Base-by-base conservation (phyloP, 2,888 invertebrate genomes). In the Zaprionus bogoriensis region DNA sequence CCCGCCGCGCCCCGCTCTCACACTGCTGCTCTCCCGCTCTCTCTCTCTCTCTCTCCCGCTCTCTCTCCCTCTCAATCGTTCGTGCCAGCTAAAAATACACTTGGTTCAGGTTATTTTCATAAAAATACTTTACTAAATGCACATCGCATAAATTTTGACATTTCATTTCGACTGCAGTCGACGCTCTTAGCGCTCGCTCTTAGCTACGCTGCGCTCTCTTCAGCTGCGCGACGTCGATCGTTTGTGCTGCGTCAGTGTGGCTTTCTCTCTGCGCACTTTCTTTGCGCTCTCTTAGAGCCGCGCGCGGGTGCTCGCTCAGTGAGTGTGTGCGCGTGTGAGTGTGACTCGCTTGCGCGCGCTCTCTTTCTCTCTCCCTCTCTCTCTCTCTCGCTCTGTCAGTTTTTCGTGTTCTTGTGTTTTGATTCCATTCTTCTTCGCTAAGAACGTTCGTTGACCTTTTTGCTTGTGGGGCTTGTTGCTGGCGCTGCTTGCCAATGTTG, bases 381-480 rank as follows among this genome's bases (percentile, higher is more conserved):
- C 67, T 65, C 55, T 61, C 54, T 65, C 62, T 52, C 62, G 55
- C 55, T 28, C 67, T 42, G 59, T 57, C 63, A 70, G 64, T 87
- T 87, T 88, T 88, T 85, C 73, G 74, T 71, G 72, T 87, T 81
- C 86, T 87, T 87, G 88, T 89, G 89, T 89, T 89, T 89, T 89
- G 89, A 89, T 89, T 89, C 88, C 87, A 83, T 80, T 85, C 81
- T 89, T 89, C 89, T 88, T 87, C 77, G 78, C 82, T 86, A 89
- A 89, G 89, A 89, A 89, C 89, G 89, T 89, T 89, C 89, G 89
- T 87, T 89, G 89, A 89, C 89, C 89, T 88, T 80, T 67, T 80
- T 77, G 57, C 67, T 72, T 67, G 58, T 66, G 68, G 61, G 73
- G 69, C 72, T 73, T 61, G 72, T 69, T 68, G 61, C 64, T 68